phyloP scores from a whole-genome alignment of 2,113 vertebrate genomes.

The Sceloporus tristichus region DNA sequence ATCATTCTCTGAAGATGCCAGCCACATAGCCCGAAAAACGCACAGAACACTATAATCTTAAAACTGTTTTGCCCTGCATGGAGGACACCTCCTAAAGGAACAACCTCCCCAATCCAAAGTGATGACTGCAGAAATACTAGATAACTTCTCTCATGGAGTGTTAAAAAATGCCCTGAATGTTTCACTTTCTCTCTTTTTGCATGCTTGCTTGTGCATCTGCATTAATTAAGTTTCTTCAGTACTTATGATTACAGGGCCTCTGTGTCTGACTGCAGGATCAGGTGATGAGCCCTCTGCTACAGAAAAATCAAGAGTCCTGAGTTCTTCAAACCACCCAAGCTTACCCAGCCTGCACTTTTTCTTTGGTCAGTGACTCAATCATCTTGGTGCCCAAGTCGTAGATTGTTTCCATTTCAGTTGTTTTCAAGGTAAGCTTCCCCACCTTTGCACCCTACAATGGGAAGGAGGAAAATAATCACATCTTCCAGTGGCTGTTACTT shows the following conservation, averaged over 20 bases:
- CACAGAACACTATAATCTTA: neutral
- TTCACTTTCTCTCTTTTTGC: neutral
- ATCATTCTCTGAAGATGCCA: no score
- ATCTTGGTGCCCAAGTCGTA: conserved; percentile 96
- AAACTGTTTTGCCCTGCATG: neutral
- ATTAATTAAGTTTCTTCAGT: no score
- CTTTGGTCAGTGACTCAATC: conserved; percentile 94
- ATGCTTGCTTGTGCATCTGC: no score
- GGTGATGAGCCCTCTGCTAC: no score
- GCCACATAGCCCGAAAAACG: no score
- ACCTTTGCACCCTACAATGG: conserved; percentile 88
- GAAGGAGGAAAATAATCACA: neutral
- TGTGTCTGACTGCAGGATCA: neutral
- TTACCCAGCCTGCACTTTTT: conserved; percentile 95
- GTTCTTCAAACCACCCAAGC: conserved; percentile 21
- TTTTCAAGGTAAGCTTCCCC: conserved; percentile 94
- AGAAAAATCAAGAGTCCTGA: neutral
- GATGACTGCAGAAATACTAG: neutral
- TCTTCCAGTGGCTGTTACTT: neutral
- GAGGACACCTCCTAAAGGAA: neutral
- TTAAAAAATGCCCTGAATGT: neutral
- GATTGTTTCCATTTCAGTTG: conserved; percentile 96
- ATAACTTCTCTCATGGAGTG: neutral
- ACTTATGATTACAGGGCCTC: neutral
- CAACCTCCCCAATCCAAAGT: no score